Evolutionary conservation across 1,140 invertebrate genomes (phyloP).

Genomic region (Plodia interpunctella): DNA sequence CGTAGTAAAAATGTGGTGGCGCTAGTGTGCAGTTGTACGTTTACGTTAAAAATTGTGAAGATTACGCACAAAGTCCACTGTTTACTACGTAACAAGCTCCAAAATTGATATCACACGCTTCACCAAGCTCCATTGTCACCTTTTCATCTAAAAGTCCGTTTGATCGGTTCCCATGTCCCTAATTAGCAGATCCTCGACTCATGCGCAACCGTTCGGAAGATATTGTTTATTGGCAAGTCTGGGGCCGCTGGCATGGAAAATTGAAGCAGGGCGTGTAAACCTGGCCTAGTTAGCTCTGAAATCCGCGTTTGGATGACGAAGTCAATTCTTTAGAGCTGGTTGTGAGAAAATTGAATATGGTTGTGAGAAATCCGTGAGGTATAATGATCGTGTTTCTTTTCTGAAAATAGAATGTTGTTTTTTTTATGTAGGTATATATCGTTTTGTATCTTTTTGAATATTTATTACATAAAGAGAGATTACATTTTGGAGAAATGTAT

Average conservation of each 20-base stretch:
- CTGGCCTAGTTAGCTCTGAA: slow-evolving; percentile 7
- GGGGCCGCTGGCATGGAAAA: slow-evolving; percentile 62
- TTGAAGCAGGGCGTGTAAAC: slow-evolving; percentile 63
- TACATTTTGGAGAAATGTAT: too few relatives aligned
- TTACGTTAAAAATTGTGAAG: too few relatives aligned
- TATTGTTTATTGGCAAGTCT: slow-evolving; percentile 72
- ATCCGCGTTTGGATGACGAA: background rate
- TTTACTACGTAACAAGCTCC: slow-evolving; percentile 3
- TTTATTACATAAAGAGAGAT: too few relatives aligned
- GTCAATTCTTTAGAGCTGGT: background rate
- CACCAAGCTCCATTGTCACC: slow-evolving; percentile 48
- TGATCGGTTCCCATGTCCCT: slow-evolving; percentile 65
- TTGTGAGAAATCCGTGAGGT: too few relatives aligned
- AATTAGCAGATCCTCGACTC: slow-evolving; percentile 68
- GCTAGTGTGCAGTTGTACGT: too few relatives aligned
- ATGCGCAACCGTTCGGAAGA: slow-evolving; percentile 53
- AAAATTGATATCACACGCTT: slow-evolving; percentile 28
- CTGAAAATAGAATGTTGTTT: too few relatives aligned
- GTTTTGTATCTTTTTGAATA: too few relatives aligned
- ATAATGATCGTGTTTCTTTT: too few relatives aligned
- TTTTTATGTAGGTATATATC: too few relatives aligned
- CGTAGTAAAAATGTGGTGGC: too few relatives aligned
- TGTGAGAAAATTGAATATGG: too few relatives aligned
- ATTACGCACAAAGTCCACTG: too few relatives aligned
- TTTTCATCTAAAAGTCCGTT: slow-evolving; percentile 67